Percentiles rank a stretch among this genome's conserved stretches.
Evolutionary conservation across 2,888 invertebrate species (phyloP).

Genomic region (Notocelia uddmanniana): DNA sequence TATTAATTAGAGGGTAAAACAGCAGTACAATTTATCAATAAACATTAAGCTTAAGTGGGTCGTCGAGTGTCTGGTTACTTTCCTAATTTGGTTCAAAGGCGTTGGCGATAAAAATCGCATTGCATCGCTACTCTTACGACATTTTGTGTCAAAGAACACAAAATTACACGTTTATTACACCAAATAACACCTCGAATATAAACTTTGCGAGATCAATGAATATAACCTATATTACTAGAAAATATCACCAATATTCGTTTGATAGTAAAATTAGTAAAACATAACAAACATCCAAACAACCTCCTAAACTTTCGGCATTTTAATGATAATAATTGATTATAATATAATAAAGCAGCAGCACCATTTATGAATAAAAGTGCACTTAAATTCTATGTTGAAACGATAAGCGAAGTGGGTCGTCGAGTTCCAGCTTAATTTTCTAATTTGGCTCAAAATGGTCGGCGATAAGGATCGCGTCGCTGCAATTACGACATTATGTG

Average conservation of each 20-base stretch:
- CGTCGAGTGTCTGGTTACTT: conserved; percentile 63
- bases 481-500: conserved; percentile 74
- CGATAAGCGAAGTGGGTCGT: conserved; percentile 63
- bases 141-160: conserved; percentile 68
- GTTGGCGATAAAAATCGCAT: conserved; percentile 73
- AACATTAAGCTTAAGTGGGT: conserved; percentile 61
- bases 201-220: conserved; percentile 51
- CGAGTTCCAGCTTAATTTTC: conserved; percentile 63
- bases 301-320: no score
- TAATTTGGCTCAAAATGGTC: conserved; percentile 70
- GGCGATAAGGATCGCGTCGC: conserved; percentile 73
- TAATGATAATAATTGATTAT: not conserved
- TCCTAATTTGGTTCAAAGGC: conserved; percentile 68
- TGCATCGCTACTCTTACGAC: conserved; percentile 70
- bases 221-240: no score
- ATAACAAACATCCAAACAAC: no score
- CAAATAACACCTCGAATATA: conserved; percentile 73
- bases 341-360: conserved; percentile 6
- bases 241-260: no score
- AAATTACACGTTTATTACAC: conserved; percentile 65
- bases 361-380: conserved; percentile 29
- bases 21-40: no score
- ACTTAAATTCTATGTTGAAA: conserved; percentile 25
- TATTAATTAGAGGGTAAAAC: no score
- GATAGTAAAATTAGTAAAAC: no score